A percentile compares a stretch with the other conserved stretches of the same genome.
phyloP scores from a whole-genome alignment of 2,113 vertebrate species.

The Piprites chloris region DNA sequence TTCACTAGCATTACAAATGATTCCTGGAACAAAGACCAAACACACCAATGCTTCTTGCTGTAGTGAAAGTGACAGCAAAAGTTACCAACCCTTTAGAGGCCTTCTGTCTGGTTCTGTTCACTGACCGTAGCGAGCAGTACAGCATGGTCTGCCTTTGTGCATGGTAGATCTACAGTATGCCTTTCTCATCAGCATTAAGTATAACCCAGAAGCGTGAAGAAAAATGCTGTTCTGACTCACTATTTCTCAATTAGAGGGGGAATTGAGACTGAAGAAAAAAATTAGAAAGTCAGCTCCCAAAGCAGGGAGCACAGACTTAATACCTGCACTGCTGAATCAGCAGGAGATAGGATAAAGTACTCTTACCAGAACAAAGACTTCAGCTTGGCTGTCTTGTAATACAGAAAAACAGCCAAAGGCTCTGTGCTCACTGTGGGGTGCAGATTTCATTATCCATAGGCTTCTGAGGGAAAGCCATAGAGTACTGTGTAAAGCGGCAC shows the following conservation, averaged over 20 bases:
- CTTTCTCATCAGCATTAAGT: background rate
- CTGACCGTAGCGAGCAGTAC: accelerated
- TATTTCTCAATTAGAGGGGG: background rate
- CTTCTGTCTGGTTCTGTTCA: background rate
- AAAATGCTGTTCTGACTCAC: background rate
- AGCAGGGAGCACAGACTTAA: background rate
- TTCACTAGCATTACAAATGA: background rate
- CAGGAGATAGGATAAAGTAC: background rate
- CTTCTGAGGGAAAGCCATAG: background rate
- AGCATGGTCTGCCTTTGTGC: background rate
- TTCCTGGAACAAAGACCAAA: background rate
- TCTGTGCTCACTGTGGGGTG: background rate
- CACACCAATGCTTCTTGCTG: background rate
- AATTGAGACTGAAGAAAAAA: background rate
- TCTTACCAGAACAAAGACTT: background rate
- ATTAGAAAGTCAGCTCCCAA: background rate
- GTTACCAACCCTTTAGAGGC: background rate
- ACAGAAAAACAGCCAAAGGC: background rate
- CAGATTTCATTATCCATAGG: background rate
- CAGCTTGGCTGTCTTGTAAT: background rate
- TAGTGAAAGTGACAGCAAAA: background rate
- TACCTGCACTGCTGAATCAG: background rate
- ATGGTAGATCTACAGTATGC: background rate
- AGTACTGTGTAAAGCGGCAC: background rate
- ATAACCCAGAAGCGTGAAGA: background rate